These are phyloP conservation scores for Lagopus muta DNA, from an alignment of 2,113 vertebrate species.

Conservation along the genomic window DNA sequence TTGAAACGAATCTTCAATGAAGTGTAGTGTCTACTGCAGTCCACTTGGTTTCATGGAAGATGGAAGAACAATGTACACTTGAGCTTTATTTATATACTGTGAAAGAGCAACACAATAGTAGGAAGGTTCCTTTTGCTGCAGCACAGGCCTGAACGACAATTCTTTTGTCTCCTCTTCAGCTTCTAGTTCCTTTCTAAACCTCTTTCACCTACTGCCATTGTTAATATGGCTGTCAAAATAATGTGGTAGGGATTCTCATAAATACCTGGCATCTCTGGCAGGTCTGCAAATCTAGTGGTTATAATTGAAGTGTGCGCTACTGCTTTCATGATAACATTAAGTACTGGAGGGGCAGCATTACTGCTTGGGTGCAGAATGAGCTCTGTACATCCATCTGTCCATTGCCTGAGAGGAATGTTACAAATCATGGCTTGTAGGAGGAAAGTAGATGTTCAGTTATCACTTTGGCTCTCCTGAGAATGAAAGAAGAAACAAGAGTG, in stretches of 20 bases:
- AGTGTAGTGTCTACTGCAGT: background rate
- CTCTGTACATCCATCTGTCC: background rate
- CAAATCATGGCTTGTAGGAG: background rate
- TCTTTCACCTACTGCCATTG: background rate
- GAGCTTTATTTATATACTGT: background rate
- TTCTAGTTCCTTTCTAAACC: background rate
- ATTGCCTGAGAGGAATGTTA: background rate
- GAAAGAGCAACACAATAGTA: background rate
- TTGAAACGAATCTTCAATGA: background rate
- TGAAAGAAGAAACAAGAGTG: background rate
- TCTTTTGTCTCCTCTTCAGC: background rate
- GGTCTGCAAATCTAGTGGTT: background rate
- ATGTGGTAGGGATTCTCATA: background rate
- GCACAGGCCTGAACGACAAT: background rate
- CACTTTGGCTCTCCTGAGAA: background rate
- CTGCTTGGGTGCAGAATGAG: background rate
- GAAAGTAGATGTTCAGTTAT: background rate
- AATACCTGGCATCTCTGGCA: background rate
- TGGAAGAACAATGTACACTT: background rate
- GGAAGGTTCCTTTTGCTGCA: background rate
- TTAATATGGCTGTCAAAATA: background rate
- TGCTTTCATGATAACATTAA: background rate
- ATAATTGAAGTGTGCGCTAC: background rate
- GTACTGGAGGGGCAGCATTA: background rate
- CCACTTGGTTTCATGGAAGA: background rate